Evolutionary conservation across 2,888 invertebrate species (phyloP).

Genomic region (Dorcus hopei): DNA sequence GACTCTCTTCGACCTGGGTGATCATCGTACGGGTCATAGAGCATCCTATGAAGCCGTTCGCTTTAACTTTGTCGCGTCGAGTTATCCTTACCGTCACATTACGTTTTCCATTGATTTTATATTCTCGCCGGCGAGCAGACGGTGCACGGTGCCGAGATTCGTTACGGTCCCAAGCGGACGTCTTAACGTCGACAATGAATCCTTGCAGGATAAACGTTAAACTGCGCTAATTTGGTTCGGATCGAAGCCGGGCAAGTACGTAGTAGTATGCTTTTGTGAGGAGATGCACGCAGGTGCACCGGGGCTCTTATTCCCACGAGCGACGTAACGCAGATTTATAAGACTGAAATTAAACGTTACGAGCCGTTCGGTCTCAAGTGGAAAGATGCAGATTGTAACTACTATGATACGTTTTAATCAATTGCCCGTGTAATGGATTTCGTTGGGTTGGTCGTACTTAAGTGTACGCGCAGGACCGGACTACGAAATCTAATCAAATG

Average conservation of each 20-base stretch:
- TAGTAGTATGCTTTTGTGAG: not conserved
- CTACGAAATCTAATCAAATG: too few species aligned
- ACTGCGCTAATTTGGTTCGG: not conserved
- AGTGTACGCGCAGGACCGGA: too few species aligned
- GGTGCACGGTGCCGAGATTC: not conserved
- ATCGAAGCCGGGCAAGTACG: not conserved
- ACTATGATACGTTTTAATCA: slow-evolving; percentile 31
- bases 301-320: slow-evolving; percentile 28
- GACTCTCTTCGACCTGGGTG: slow-evolving; percentile 4
- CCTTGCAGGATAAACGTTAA: too few species aligned
- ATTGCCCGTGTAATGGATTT: slow-evolving; percentile 31
- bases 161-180: too few species aligned
- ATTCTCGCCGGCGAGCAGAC: slow-evolving; percentile 6
- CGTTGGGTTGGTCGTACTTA: not conserved
- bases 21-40: slow-evolving; percentile 12
- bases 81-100: slow-evolving; percentile 16
- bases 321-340: slow-evolving; percentile 33
- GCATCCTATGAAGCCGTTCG: slow-evolving; percentile 6
- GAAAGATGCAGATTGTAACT: slow-evolving; percentile 26
- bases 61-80: slow-evolving; percentile 1
- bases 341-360: slow-evolving; percentile 32
- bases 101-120: slow-evolving; percentile 18
- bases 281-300: slow-evolving; percentile 16
- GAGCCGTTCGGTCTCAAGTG: slow-evolving; percentile 25
- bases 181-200: too few species aligned